Evolutionary conservation across 2,797 vertebrate genomes (phyloP).

Genomic region (Lacerta agilis): DNA sequence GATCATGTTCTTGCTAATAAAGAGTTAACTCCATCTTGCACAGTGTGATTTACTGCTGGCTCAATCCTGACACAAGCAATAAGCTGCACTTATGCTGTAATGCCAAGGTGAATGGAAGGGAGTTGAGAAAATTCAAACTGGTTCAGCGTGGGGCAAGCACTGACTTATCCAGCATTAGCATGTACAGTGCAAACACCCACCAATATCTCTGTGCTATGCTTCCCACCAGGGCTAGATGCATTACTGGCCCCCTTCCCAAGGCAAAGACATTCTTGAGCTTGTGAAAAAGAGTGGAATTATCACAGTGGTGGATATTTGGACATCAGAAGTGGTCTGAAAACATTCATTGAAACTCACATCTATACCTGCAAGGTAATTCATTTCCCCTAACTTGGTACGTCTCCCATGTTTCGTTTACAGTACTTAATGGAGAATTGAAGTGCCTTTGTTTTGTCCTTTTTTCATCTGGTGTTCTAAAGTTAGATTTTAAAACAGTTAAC

Average conservation of each 20-base stretch:
- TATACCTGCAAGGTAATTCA: background rate
- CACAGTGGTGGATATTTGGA: background rate
- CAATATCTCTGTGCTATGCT: background rate
- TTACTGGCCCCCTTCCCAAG: too few relatives aligned
- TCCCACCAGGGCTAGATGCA: background rate
- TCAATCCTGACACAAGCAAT: too few relatives aligned
- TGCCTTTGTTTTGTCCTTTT: accelerated
- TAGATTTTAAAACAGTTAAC: background rate
- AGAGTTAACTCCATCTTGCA: too few relatives aligned
- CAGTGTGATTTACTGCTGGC: too few relatives aligned
- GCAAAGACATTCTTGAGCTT: too few relatives aligned
- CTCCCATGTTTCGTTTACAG: background rate
- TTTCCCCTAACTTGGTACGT: background rate
- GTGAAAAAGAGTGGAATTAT: background rate
- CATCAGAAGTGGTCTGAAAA: background rate
- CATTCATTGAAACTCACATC: background rate
- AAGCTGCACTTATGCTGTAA: too few relatives aligned
- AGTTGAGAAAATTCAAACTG: too few relatives aligned
- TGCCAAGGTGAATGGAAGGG: too few relatives aligned
- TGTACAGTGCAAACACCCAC: background rate
- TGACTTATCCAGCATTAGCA: background rate
- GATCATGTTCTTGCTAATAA: too few relatives aligned
- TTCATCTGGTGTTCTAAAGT: constrained; percentile 2
- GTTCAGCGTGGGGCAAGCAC: too few relatives aligned
- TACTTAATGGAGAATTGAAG: background rate